Base-by-base conservation (phyloP, 2,113 vertebrate genomes). In the Sardina pilchardus region DNA sequence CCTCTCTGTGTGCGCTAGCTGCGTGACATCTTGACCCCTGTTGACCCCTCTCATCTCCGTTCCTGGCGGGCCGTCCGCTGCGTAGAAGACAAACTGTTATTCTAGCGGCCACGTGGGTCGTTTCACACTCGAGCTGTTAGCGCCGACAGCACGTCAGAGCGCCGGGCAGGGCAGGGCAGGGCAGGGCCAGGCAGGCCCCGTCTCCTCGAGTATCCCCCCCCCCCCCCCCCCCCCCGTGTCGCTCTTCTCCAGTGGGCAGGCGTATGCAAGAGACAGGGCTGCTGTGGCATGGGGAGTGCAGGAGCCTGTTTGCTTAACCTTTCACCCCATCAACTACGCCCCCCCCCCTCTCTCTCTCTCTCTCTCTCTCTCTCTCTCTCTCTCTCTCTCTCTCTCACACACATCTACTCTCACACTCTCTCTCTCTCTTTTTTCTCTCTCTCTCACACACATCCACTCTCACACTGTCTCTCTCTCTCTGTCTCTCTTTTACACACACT, bases 271-370 rank as follows among this genome's bases (percentile, higher is more conserved):
- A 26, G 56, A 7, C 24, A 56, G 14, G 56, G 63, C n/a, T 71
- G 9, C 26, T 12, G 26, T 10, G 63, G n/a, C 10, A 71, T 12
- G 9, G 24, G 9, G 59, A 71, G 26, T 34, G 63, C 63, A 71
- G 8, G 26, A 34, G 26, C 59, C 63, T 88, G 90, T 90, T 90
- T 87, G 82, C 85, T 87, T 90, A 90, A 90, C 88, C 90, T 85
- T 56, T 83, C 50, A 42, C 82, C 84, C 85, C 63, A 14, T 7
- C 71, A 43, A 67, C 6, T 16, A 24, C 48, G 3, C 12, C 59
- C 53, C 21, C 42, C 75, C 71, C 43, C 71, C 86, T 71, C 30
- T 84, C 53, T n/a, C 85, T 14, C 39, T 81, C 59, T 63, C 59
- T 63, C 56, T 63, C 56, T 63, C 56, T 63, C 56, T 63, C 56